A percentile compares a stretch with the other conserved stretches of the same genome.
phyloP scores from a whole-genome alignment of 2,888 invertebrate genomes.

The Nomada flava region DNA sequence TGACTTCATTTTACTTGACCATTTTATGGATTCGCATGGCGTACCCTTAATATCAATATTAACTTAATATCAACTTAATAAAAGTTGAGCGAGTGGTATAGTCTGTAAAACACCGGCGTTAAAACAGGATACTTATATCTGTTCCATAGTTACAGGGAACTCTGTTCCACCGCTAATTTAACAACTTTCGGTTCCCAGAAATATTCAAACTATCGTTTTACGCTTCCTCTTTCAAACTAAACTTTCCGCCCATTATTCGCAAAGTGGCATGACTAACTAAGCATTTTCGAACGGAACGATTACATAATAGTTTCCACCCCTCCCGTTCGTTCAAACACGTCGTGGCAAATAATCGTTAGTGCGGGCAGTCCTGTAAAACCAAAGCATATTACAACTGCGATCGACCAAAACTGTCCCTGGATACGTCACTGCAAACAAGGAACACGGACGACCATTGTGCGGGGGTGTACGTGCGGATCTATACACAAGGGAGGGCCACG shows the following conservation, averaged over 20 bases:
- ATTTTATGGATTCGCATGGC: no score
- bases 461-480: conserved; percentile 30
- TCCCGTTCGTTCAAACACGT: background rate
- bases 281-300: background rate
- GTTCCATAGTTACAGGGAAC: no score
- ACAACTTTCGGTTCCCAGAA: background rate
- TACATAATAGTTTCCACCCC: background rate
- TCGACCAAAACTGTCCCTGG: conserved; percentile 35
- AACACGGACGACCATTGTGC: conserved; percentile 40
- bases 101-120: no score
- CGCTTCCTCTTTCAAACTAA: no score
- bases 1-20: no score
- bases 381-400: background rate
- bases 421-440: conserved; percentile 58
- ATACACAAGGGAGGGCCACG: conserved; percentile 35
- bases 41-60: no score
- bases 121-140: no score
- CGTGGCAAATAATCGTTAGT: background rate
- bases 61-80: no score
- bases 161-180: background rate
- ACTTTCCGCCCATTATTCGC: background rate
- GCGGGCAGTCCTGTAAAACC: background rate
- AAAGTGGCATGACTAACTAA: background rate
- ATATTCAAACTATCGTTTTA: no score
- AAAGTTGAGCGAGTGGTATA: no score